Evolutionary conservation across 2,888 invertebrate species (phyloP).

Genomic region (Caenorhabditis sinica): DNA sequence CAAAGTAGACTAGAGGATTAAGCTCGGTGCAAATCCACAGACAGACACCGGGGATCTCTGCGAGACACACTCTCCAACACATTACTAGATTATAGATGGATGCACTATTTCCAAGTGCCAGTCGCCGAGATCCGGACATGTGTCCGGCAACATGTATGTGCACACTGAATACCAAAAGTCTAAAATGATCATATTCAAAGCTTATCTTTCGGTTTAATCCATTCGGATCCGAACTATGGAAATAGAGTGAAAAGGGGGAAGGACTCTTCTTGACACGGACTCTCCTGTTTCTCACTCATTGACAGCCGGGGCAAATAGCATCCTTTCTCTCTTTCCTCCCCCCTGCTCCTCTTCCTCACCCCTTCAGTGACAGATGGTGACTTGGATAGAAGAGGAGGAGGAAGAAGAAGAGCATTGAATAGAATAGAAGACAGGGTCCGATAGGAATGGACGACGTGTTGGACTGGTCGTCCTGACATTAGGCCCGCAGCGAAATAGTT

Average conservation of each 20-base stretch:
- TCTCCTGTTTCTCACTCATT: constrained; percentile 5
- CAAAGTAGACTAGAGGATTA: background rate
- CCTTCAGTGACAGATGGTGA: constrained; percentile 30
- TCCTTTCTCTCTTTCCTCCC: background rate
- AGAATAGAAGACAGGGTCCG: constrained; percentile 11
- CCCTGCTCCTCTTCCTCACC: background rate
- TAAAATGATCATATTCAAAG: constrained; percentile 4
- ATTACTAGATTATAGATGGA: constrained; percentile 12
- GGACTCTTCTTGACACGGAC: background rate
- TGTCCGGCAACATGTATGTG: background rate
- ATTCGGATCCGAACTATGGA: background rate
- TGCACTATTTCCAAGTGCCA: constrained; percentile 1
- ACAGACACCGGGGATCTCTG: background rate
- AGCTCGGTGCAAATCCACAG: background rate
- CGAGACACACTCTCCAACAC: background rate
- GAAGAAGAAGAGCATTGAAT: background rate
- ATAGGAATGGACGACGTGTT: constrained; percentile 22
- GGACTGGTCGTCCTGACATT: constrained; percentile 4
- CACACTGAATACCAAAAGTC: background rate
- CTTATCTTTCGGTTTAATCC: constrained; percentile 16
- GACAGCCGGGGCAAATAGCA: constrained; percentile 17
- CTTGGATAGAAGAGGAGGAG: constrained; percentile 3
- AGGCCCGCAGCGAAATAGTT: background rate
- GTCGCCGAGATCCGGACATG: background rate
- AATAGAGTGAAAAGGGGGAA: background rate